Evolutionary conservation across 2,113 vertebrate species (phyloP).

Genomic region (Lepisosteus oculatus): DNA sequence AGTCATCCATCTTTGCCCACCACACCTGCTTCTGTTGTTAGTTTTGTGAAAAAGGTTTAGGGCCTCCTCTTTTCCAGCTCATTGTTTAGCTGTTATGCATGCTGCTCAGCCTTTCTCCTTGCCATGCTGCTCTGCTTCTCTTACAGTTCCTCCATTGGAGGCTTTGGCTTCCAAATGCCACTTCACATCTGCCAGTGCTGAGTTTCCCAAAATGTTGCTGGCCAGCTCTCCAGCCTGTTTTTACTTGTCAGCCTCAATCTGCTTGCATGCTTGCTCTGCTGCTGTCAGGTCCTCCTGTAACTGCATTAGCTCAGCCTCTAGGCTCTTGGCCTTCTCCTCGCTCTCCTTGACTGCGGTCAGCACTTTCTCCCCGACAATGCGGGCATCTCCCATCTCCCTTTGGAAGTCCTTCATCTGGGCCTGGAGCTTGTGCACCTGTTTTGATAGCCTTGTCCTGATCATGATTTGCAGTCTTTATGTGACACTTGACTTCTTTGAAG

Average conservation of each 20-base stretch:
- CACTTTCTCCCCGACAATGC: conserved; percentile 86
- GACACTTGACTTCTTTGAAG: conserved; percentile 87
- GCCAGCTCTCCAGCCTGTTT: conserved; percentile 92
- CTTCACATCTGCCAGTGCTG: conserved; percentile 90
- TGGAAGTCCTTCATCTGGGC: conserved; percentile 98
- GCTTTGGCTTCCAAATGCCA: conserved; percentile 84
- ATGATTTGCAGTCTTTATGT: conserved; percentile 86
- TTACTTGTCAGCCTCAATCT: conserved; percentile 90
- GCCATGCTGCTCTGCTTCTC: conserved; percentile 92
- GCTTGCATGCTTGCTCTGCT: conserved; percentile 87
- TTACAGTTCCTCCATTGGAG: conserved; percentile 87
- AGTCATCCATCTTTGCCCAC: too few relatives aligned
- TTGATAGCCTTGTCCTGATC: conserved; percentile 66
- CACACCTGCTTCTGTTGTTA: too few relatives aligned
- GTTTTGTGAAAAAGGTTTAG: too few relatives aligned
- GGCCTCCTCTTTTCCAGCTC: too few relatives aligned
- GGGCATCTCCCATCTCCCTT: conserved; percentile 89
- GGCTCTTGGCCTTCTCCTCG: conserved; percentile 93
- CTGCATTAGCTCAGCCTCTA: conserved; percentile 94
- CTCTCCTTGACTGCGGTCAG: conserved; percentile 90
- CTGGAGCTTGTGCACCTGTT: conserved; percentile 95
- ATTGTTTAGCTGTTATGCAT: conserved; percentile 52
- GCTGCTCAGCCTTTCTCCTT: conserved; percentile 81
- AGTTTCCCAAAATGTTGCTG: conserved; percentile 87
- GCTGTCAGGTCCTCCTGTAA: conserved; percentile 93